Base-by-base conservation (phyloP, 2,113 vertebrate genomes). In the Tenebrosternarchus preto region DNA sequence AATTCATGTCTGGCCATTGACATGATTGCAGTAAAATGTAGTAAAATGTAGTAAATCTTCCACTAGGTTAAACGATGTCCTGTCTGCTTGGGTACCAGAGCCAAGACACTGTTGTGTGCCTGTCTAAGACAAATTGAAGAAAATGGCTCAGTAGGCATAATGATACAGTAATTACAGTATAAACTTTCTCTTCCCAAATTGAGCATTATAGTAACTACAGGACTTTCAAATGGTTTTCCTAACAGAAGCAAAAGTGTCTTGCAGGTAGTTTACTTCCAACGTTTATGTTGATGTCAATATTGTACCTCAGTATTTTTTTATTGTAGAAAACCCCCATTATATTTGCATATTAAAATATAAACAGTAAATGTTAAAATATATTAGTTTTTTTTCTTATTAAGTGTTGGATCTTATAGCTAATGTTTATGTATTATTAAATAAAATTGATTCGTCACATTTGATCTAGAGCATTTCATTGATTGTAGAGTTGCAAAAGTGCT, bases 361-460 rank as follows among this genome's bases (percentile, higher is more conserved):
- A 57, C 31, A 59, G 31, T 59, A n/a, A 53, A 20, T 33, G 61
- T 66, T 6, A 20, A 33, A 27, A 31, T 36, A 36, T 36, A 36
- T 36, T 36, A 36, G 3, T 63, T 16, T 16, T 46, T 63, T 66
- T 63, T 77, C 7, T 36, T 77, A 15, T 19, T 9, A 59, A 0
- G 36, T 33, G 73, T 66, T 12, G 11, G 20, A 15, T 22, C 1
- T 53, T 4, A 25, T 22, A 12, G 6, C 15, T 16, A 22, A 20
- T 36, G 3, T n/a, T 39, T 59, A 69, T 69, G 76, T 25, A 33
- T 78, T 43, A n/a, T 31, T 31, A 78, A 25, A 78, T 69, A 43
- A 69, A 78, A 69, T 22, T 27, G 31, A 25, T 1, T 1, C 15
- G 29, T 31, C 39, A 16, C 22, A 63, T 74, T 60, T n/a, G 8